Evolutionary conservation across 2,113 vertebrate species (phyloP), one percentile per base, ranked within the genome.

Genomic region (Parus major): DNA sequence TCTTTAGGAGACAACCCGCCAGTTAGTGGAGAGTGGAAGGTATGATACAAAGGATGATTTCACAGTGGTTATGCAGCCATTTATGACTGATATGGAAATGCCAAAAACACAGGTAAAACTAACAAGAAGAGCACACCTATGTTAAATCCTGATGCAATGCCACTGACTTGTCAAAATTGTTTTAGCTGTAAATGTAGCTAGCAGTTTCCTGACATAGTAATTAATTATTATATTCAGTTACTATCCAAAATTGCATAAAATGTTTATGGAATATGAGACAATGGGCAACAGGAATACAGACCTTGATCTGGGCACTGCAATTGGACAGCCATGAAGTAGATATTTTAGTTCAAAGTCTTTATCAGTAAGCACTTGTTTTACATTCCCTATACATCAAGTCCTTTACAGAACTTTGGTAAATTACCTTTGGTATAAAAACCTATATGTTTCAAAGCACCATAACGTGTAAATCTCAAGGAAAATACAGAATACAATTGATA

Each of bases 31-130:
- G 12, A 98, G 90, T 0, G 97, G 98, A 56, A 97, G 92, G 4
- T 98, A 98, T 3, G 98, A 98, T 79, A 97, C 96, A 0, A 97
- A 12, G 22, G 97, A 98, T 27, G 97, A 98, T 65, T 98, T 98
- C 63, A 98, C 98, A 2, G 98, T 98, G 85, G 97, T 98, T 17
- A 2, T 98, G 35, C 98, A 98, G 83, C 98, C 98, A 0, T 97
- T 98, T 84, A 7, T 98, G 11, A 94, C 69, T 27, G 70, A 94
- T 4, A 23, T 97, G 36, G 14, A 22, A 9, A 73, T 98, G 25
- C 98, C 98, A 22, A 88, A 61, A 88, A 98, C 97, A 78, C 11
- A 81, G 97, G 98, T 98, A 98, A 97, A 81, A 3, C 18, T 56
- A 47, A 29, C 11, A 33, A 86, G 63, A 44, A 29, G 12, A 12